Conservation (phyloP, 2,797 vertebrate genomes). For the Hirundo rustica region DNA sequence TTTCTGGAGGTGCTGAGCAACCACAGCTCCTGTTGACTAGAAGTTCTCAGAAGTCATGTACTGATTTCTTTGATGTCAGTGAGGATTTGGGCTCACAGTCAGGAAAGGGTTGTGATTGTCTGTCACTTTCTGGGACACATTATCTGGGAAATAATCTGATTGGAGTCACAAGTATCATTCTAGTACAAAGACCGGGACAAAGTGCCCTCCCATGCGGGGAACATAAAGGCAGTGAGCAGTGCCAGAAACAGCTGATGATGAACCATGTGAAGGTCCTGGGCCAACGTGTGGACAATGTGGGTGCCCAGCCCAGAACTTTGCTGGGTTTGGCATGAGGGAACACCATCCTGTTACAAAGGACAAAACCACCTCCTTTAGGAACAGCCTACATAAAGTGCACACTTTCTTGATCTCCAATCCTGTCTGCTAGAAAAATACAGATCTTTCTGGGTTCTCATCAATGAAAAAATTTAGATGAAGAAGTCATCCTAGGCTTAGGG, state of each 20-base stretch:
- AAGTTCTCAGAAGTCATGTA: background rate
- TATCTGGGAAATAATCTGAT: background rate
- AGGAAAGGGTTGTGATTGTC: background rate
- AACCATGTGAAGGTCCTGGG: background rate
- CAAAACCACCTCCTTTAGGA: background rate
- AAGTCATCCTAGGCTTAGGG: background rate
- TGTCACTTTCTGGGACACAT: background rate
- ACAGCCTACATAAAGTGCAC: background rate
- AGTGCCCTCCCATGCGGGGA: background rate
- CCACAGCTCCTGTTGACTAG: background rate
- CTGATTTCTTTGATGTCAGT: background rate
- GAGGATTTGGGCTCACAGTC: background rate
- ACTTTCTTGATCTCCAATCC: background rate
- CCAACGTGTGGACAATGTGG: accelerated
- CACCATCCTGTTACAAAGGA: background rate
- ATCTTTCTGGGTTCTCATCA: background rate
- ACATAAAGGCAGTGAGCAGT: background rate
- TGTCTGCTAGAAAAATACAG: background rate
- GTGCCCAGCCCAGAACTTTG: background rate
- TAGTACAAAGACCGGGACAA: background rate
- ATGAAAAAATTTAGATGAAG: background rate
- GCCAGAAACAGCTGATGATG: background rate
- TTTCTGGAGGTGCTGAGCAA: background rate
- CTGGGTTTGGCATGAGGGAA: background rate
- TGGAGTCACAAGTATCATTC: background rate